Evolutionary conservation across 2,888 invertebrate species (phyloP).

Genomic region (Leptarthrus brevirostris): DNA sequence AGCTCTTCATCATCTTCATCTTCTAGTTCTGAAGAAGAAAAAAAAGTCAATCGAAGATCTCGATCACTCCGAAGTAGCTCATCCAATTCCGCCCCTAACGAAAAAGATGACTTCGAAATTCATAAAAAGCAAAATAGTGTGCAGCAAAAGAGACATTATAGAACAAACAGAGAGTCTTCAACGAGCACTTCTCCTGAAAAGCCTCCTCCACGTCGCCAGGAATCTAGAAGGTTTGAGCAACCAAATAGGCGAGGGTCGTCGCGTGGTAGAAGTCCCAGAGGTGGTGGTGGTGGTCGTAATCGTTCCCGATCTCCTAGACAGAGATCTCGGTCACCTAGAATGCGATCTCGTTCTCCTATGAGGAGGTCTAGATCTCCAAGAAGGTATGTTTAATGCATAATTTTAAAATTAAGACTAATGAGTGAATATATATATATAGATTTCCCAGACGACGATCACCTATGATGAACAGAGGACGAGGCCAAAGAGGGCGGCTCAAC

Average conservation of each 20-base stretch:
- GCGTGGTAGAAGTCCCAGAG: slow-evolving; percentile 58
- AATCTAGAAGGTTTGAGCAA: slow-evolving; percentile 57
- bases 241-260: slow-evolving; percentile 57
- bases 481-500: slow-evolving; percentile 38
- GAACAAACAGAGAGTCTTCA: slow-evolving; percentile 86
- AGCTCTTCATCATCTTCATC: slow-evolving; percentile 60
- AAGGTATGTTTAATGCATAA: slow-evolving; percentile 59
- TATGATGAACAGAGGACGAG: slow-evolving; percentile 43
- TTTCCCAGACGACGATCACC: slow-evolving; percentile 58
- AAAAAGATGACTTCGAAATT: slow-evolving; percentile 75
- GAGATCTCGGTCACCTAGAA: slow-evolving; percentile 60
- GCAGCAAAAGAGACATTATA: slow-evolving; percentile 89
- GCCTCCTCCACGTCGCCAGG: slow-evolving; percentile 55
- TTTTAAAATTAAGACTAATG: background rate
- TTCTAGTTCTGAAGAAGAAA: slow-evolving; percentile 60
- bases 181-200: slow-evolving; percentile 69
- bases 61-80: slow-evolving; percentile 63
- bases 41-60: slow-evolving; percentile 66
- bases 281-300: slow-evolving; percentile 51
- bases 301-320: slow-evolving; percentile 63
- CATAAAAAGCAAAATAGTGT: slow-evolving; percentile 82
- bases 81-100: slow-evolving; percentile 64
- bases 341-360: slow-evolving; percentile 64
- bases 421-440: slow-evolving; percentile 54
- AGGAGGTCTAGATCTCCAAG: slow-evolving; percentile 64